These are phyloP conservation scores for Nyctalus aviator DNA, from an alignment of 2,797 vertebrate species.

Conservation along the genomic window DNA sequence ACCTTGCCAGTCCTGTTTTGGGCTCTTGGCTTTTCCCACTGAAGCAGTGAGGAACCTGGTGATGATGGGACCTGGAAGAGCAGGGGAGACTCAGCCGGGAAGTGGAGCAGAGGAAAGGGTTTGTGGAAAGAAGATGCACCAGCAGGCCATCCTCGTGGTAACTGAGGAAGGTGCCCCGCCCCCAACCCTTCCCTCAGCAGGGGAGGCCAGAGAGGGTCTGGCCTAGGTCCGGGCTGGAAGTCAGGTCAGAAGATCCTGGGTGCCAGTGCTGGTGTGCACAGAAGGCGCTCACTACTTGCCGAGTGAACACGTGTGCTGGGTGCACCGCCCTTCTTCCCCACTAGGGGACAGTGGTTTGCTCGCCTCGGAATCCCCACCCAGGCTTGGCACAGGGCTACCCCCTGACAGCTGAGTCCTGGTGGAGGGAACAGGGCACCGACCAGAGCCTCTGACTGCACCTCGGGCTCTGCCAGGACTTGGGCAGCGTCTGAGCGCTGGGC, in stretches of 20 bases:
- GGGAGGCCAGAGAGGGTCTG: no score
- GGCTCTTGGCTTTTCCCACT: neutral
- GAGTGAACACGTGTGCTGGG: accelerated
- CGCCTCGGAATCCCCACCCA: neutral
- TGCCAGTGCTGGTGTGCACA: neutral
- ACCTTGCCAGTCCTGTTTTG: neutral
- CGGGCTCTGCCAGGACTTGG: accelerated
- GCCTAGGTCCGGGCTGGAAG: neutral
- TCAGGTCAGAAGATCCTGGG: neutral
- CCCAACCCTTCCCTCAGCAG: accelerated
- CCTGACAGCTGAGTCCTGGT: neutral
- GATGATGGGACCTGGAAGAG: neutral
- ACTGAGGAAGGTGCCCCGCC: no score
- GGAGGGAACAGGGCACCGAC: accelerated
- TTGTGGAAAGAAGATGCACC: neutral
- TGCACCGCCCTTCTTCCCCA: neutral
- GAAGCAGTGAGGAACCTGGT: neutral
- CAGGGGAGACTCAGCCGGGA: neutral
- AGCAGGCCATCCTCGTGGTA: neutral
- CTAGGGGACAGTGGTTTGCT: accelerated
- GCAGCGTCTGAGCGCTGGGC: accelerated
- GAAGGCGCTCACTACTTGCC: neutral
- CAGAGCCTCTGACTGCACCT: accelerated
- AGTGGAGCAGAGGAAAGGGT: neutral
- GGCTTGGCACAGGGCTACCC: neutral